Base-by-base conservation (phyloP, 2,888 invertebrate genomes). In the Cephus rjabovi region DNA sequence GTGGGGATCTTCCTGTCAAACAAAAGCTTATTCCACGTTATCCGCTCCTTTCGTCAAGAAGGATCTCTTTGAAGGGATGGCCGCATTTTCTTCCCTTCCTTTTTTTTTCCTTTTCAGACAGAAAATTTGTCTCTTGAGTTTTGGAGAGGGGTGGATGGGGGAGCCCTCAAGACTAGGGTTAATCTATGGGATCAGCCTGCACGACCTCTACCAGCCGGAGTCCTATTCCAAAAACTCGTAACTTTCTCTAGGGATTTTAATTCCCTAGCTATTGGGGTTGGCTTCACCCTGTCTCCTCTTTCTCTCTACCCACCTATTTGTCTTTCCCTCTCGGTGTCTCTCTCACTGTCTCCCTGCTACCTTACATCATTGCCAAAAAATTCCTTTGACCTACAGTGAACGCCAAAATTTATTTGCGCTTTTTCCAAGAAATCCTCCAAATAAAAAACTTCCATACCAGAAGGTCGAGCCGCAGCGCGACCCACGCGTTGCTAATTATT, bases 281-380 rank as follows among this genome's bases (percentile, higher is more conserved):
- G 56, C 23, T 56, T 56, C 56, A 23, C 9, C 56, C 56, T 23
- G 9, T 23, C 23, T 23, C 23, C 56, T 56, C 23, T 12, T 34
- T 69, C 69, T 70, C 34, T 69, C 69, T 69, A 79, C 75, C 69
- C 74, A 33, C 34, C 73, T 80, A 75, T 30, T 23, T 31, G 56
- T 56, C 40, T 75, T 31, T 68, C n/a, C 11, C 37, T 33, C 37
- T 30, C 11, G 11, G 23, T 12, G 11, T 69, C 34, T 11, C 23
- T 34, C 9, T 33, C 30, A 4, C 76, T 30, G 35, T 34, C 9
- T 33, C 34, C 31, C 76, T 30, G 35, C 15, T 34, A 2, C 23
- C 69, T 69, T 34, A 15, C 35, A 56, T 23, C 56, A 23, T 56
- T 56, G 56, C 56, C 23, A 23, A 23, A 56, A 9, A 23, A 56